Base-by-base conservation (phyloP, 2,888 invertebrate species). In the Muschampia staudingeri region DNA sequence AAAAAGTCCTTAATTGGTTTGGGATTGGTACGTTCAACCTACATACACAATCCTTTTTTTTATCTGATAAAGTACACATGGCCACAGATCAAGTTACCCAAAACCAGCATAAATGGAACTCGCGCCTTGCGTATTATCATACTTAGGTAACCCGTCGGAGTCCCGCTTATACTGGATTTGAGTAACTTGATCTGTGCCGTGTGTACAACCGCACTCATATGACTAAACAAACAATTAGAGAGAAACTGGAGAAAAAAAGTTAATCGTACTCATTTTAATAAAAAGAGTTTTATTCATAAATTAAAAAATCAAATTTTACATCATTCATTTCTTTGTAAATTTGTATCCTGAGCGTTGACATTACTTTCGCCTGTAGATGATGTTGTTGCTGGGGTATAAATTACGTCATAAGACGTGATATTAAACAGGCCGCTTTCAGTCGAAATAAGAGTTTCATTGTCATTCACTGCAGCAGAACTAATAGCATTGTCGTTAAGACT, bases 401-500 rank as follows among this genome's bases (percentile, higher is more conserved):
- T 69, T 69, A 69, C n/a, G 67, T 69, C 67, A 69, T 69, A 69
- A 69, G 67, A 69, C 67, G 67, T 69, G 67, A 69, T 69, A 69
- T 69, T 69, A 69, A 69, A 69, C 67, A 69, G 25, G 67, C 67
- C 16, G n/a, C 67, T 69, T 69, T 69, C 67, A 69, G 67, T 69
- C 67, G 67, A 69, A 69, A 69, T 69, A 69, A 69, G 67, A 69
- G 67, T 69, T 69, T 69, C 67, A 69, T 69, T 69, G n/a, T 69
- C 67, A 69, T 69, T 69, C 69, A 69, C 69, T 69, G 69, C 69
- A 69, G 69, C 69, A 69, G 69, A 69, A 69, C 69, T 69, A 69
- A 69, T 69, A 69, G 69, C 69, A 69, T 69, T 69, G 69, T 69
- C 69, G 69, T 69, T 69, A 69, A 69, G 69, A 69, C 69, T 69